Conservation (phyloP, 2,797 vertebrate genomes). For the Sciurus vulgaris region DNA sequence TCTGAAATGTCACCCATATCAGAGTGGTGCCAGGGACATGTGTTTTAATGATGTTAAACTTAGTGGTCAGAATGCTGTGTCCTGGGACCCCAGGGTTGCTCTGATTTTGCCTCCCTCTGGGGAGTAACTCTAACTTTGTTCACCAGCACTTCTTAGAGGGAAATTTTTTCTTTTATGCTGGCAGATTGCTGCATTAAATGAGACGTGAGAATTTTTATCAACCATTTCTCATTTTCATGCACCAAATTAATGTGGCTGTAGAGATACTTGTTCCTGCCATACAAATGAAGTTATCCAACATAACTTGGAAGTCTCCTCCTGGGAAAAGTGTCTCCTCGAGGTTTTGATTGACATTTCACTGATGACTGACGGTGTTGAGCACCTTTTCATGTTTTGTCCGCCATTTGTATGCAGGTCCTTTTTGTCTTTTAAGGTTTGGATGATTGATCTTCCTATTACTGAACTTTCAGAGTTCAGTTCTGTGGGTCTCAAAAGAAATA, state of each 20-base stretch:
- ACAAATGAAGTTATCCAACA: too few species aligned
- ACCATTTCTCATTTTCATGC: not conserved
- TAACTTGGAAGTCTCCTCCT: too few species aligned
- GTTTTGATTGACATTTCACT: not conserved
- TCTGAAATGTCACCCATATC: rapidly evolving
- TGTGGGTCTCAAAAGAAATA: not conserved
- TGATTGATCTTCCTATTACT: not conserved
- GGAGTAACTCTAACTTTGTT: not conserved
- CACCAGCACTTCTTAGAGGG: not conserved
- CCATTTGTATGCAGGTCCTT: not conserved
- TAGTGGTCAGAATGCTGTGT: not conserved
- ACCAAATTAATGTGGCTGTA: not conserved
- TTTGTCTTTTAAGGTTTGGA: not conserved
- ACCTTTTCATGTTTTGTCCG: not conserved
- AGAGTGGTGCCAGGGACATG: too few species aligned
- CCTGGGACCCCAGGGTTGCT: not conserved
- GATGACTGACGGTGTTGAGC: not conserved
- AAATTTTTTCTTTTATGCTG: not conserved
- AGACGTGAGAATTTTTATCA: not conserved
- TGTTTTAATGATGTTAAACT: not conserved
- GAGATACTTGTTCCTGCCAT: not conserved
- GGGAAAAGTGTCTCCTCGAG: not conserved
- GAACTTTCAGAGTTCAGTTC: not conserved
- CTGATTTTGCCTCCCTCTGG: not conserved
- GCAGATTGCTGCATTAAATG: not conserved